Evolutionary conservation across 2,797 vertebrate species (phyloP).

Genomic region (Knipowitschia caucasica): DNA sequence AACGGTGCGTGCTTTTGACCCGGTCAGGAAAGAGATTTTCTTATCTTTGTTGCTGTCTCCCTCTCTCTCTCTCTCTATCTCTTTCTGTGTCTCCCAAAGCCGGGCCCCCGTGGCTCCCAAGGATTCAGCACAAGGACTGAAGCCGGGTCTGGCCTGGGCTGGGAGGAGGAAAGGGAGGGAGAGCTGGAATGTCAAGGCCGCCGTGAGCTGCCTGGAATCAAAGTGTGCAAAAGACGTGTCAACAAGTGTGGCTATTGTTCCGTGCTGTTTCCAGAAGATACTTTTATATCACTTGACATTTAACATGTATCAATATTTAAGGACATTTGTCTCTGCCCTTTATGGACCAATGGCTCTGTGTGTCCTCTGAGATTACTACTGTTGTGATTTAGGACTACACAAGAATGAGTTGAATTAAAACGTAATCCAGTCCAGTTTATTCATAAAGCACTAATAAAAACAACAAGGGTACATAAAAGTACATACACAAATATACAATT

Average conservation of each 20-base stretch:
- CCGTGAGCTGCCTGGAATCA: constrained; percentile 44
- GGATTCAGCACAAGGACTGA: constrained; percentile 85
- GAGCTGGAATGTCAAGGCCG: constrained; percentile 73
- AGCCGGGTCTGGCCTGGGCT: background rate
- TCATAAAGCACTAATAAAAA: no score
- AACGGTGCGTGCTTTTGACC: constrained; percentile 70
- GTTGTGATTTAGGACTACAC: no score
- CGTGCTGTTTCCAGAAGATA: constrained; percentile 18
- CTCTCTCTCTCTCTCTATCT: no score
- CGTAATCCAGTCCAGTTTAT: no score
- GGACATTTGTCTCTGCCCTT: no score
- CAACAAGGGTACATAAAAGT: no score
- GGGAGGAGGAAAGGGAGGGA: constrained; percentile 15
- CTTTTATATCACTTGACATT: no score
- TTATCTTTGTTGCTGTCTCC: constrained; percentile 79
- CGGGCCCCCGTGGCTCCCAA: constrained; percentile 75
- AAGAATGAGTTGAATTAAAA: no score
- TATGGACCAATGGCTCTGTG: no score
- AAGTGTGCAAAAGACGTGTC: constrained; percentile 40
- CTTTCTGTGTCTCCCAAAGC: constrained; percentile 74
- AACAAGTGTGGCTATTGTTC: constrained; percentile 23
- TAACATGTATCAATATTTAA: no score
- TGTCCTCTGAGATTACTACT: no score
- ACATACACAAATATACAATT: no score
- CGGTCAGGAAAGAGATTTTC: constrained; percentile 59